Conservation (phyloP, 2,888 invertebrate genomes). For the Ectemnius cavifrons region DNA sequence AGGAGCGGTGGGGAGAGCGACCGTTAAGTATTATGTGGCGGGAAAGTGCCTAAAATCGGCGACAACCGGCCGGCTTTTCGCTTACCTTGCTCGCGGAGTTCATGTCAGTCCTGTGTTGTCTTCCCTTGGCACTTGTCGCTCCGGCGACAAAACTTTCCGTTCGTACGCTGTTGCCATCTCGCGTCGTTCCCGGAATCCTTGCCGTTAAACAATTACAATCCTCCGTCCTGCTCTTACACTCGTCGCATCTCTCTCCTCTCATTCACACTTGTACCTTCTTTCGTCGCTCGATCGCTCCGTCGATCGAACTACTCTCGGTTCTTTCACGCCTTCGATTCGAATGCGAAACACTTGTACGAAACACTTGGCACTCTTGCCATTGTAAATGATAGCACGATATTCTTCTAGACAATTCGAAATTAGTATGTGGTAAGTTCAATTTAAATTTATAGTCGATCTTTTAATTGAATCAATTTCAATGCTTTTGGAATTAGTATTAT, state of each 20-base stretch:
- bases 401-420: too few relatives aligned
- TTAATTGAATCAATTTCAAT: too few relatives aligned
- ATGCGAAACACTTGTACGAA: background rate
- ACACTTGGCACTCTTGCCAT: too few relatives aligned
- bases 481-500: too few relatives aligned
- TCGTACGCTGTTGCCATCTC: conserved; percentile 56
- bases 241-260: background rate
- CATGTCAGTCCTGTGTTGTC: conserved; percentile 72
- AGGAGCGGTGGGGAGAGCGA: conserved; percentile 41
- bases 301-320: background rate
- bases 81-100: conserved; percentile 75
- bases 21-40: conserved; percentile 51
- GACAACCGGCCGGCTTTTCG: conserved; percentile 41
- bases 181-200: conserved; percentile 45
- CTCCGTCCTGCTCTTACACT: background rate
- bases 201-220: conserved; percentile 43
- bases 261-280: background rate
- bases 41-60: conserved; percentile 54
- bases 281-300: background rate
- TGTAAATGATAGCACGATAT: too few relatives aligned
- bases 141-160: conserved; percentile 61
- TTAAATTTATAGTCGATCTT: too few relatives aligned
- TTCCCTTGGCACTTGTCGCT: conserved; percentile 58
- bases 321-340: background rate
- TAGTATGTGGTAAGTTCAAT: too few relatives aligned